Base-by-base conservation (phyloP, 2,797 vertebrate species). In the Lepus townsendii region DNA sequence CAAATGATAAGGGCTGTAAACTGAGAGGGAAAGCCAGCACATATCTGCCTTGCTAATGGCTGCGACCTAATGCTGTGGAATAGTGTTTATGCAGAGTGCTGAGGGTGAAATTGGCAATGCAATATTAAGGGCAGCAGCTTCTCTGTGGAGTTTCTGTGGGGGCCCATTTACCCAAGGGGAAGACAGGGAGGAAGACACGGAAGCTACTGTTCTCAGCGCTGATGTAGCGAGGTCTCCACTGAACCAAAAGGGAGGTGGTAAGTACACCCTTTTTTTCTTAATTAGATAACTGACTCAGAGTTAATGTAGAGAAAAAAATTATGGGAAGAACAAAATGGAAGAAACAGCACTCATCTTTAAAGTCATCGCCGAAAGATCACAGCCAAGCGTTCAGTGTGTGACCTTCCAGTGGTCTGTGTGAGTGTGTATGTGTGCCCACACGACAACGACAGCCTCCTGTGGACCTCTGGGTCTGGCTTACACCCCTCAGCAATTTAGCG, bases 201-300 rank as follows among this genome's bases (percentile, higher is more conserved):
- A 89, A 69, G 80, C 13, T 66, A 54, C 19, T 10, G 3, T 47
- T 83, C 32, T 10, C 7, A n/a, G 60, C 16, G 42, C 54, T 89
- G 68, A 80, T 54, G 9, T 60, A 42, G 30, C 38, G 52, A 62
- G 63, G 32, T 52, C 68, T 89, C 50, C 65, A 65, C 35, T 88
- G 83, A 91, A 83, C 60, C 76, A 93, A 94, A 95, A 72, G 83
- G 7, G 20, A 86, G 22, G 9, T 24, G 91, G 77, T 66, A 78
- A 86, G 30, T 50, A 62, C 54, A 90, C 19, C 42, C 26, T 32
- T 69, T 78, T 62, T 38, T 6, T 6, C 14, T 60, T 78, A 86
- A 90, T 83, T 91, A 76, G 20, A 54, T 83, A 84, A 95, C 38
- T 73, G 71, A 24, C 62, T 92, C 71, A 83, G 62, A 84, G 50